A percentile compares a stretch with the other conserved stretches of the same genome.
phyloP scores from a whole-genome alignment of 2,797 vertebrate genomes.

The Notamacropus eugenii region DNA sequence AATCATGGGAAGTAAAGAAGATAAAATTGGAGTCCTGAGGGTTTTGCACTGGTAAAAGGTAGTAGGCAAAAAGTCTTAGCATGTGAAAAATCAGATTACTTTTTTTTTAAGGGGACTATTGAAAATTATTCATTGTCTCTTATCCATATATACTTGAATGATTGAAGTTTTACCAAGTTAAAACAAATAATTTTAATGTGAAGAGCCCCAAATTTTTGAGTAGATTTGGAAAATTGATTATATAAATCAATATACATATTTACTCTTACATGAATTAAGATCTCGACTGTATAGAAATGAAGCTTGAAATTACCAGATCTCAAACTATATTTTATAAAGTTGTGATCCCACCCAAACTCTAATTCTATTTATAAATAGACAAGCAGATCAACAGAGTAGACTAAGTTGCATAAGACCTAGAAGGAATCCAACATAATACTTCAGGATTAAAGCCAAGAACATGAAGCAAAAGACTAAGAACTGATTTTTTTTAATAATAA shows the following conservation, averaged over 20 bases:
- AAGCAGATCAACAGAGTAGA: not conserved
- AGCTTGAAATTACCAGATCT: not conserved
- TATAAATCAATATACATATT: not conserved
- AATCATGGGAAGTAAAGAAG: constrained; percentile 20
- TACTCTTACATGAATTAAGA: not conserved
- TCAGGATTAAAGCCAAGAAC: not conserved
- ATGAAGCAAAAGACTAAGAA: not conserved
- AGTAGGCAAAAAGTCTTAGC: constrained; percentile 37
- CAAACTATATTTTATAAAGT: not conserved
- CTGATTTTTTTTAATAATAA: not conserved
- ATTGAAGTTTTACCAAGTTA: constrained; percentile 23
- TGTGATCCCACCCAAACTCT: not conserved
- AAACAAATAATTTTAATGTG: not conserved
- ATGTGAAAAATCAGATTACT: not conserved
- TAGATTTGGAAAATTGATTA: not conserved
- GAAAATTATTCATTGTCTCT: constrained; percentile 10
- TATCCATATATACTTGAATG: constrained; percentile 10
- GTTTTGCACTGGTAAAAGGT: constrained; percentile 47
- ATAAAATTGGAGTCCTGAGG: constrained; percentile 49
- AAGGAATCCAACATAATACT: not conserved
- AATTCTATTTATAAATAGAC: not conserved
- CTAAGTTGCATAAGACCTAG: not conserved
- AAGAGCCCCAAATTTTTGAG: not conserved
- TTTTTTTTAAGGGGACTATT: constrained; percentile 4
- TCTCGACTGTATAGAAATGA: not conserved